Percentiles rank a stretch among this genome's conserved stretches.
Evolutionary conservation across 2,113 vertebrate genomes (phyloP).

Genomic region (Centropristis striata): DNA sequence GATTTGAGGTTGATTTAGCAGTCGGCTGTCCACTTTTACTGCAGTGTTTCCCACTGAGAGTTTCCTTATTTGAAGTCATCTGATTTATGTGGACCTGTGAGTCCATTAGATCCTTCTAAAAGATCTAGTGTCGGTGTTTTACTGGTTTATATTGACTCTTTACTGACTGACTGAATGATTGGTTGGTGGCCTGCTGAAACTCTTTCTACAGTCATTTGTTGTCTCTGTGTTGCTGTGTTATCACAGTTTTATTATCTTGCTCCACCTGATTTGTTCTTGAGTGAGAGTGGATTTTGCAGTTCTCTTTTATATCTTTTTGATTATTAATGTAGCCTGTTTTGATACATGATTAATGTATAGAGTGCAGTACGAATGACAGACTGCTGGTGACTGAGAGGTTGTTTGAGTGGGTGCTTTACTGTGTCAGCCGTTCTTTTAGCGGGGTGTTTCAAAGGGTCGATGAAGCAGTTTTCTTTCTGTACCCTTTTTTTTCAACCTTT

Average conservation of each 20-base stretch:
- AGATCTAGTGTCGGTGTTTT: constrained; percentile 29
- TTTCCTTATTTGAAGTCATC: constrained; percentile 26
- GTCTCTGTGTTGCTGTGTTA: not conserved
- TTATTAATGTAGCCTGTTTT: constrained; percentile 10
- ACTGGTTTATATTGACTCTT: constrained; percentile 33
- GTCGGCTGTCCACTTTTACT: not conserved
- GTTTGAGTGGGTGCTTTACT: not conserved
- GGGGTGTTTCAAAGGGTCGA: not conserved
- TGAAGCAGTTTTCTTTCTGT: not conserved
- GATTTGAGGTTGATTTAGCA: not conserved
- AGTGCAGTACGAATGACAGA: not conserved
- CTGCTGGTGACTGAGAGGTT: not conserved
- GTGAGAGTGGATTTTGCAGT: not conserved
- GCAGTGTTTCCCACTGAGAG: not conserved
- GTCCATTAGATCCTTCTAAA: constrained; percentile 14
- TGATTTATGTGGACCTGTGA: constrained; percentile 29
- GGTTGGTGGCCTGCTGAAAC: not conserved
- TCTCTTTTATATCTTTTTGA: not conserved
- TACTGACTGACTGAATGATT: constrained; percentile 2
- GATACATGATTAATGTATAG: not conserved
- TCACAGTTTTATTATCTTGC: not conserved
- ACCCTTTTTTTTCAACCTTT: not conserved
- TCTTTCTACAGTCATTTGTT: not conserved
- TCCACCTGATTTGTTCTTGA: constrained; percentile 7
- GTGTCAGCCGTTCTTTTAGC: not conserved